Conservation (phyloP, 2,888 invertebrate species). For the Patella caerulea region DNA sequence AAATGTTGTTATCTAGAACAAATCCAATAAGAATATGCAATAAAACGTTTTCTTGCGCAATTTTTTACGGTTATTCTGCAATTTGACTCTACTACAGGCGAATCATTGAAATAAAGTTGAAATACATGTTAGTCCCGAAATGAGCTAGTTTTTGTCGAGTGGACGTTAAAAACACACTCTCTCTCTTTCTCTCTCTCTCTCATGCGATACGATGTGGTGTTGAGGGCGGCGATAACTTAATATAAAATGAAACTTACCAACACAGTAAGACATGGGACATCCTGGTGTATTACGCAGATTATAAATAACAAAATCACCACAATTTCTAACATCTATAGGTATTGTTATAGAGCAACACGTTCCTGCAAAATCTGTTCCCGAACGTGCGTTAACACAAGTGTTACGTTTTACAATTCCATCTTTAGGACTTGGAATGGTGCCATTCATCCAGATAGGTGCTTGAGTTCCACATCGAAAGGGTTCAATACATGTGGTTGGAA, state of each 20-base stretch:
- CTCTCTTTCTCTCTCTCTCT: too few species aligned
- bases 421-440: conserved; percentile 24
- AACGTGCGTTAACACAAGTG: conserved; percentile 31
- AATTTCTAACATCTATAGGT: conserved; percentile 32
- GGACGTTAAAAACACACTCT: too few species aligned
- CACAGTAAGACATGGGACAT: conserved; percentile 28
- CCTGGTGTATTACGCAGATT: conserved; percentile 19
- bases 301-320: conserved; percentile 31
- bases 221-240: too few species aligned
- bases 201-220: too few species aligned
- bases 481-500: conserved; percentile 31
- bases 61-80: too few species aligned
- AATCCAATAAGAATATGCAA: too few species aligned
- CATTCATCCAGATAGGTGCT: conserved; percentile 35
- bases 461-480: conserved; percentile 32
- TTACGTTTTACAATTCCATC: conserved; percentile 19
- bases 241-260: conserved; percentile 17
- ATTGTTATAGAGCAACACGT: conserved; percentile 25
- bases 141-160: too few species aligned
- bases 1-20: too few species aligned
- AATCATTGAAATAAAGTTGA: too few species aligned
- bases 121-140: too few species aligned
- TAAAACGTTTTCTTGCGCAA: too few species aligned
- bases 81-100: too few species aligned
- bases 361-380: neutral